A percentile compares a stretch with the other conserved stretches of the same genome.
Evolutionary conservation across 2,888 invertebrate species (phyloP).

Genomic region (Arrhopalites spinosus): DNA sequence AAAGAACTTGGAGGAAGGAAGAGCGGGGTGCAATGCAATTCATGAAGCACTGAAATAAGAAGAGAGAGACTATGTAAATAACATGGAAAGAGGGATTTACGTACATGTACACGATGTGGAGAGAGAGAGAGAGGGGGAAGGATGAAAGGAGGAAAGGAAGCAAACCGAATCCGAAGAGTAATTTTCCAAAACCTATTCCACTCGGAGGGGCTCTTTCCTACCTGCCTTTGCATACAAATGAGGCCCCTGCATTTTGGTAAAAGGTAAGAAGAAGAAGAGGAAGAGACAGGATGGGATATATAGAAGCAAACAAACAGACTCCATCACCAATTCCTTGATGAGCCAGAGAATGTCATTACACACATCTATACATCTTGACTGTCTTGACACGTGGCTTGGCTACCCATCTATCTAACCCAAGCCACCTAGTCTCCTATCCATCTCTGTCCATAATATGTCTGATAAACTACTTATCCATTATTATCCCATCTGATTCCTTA

Average conservation of each 20-base stretch:
- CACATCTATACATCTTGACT: slow-evolving; percentile 34
- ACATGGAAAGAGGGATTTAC: background rate
- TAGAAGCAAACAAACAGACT: slow-evolving; percentile 25
- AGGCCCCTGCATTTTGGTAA: slow-evolving; percentile 2
- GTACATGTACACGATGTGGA: background rate
- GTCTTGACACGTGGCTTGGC: slow-evolving; percentile 35
- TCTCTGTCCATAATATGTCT: slow-evolving; percentile 9
- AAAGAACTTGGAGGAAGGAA: background rate
- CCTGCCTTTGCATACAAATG: slow-evolving; percentile 53
- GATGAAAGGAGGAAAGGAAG: slow-evolving; percentile 15
- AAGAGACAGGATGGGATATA: slow-evolving; percentile 1
- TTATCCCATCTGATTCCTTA: background rate
- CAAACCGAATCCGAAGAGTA: slow-evolving; percentile 39
- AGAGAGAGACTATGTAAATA: slow-evolving; percentile 1
- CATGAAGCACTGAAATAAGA: background rate
- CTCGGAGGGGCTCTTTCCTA: slow-evolving; percentile 47
- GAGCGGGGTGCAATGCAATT: background rate
- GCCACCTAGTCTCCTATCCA: background rate
- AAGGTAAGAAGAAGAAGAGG: background rate
- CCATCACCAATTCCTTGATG: slow-evolving; percentile 31
- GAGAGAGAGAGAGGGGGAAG: background rate
- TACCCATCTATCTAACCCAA: slow-evolving; percentile 3
- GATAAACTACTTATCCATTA: background rate
- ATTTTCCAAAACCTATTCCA: slow-evolving; percentile 45
- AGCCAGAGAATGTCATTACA: slow-evolving; percentile 35